phyloP scores from a whole-genome alignment of 1,140 invertebrate genomes.

The Drosophila bocki region DNA sequence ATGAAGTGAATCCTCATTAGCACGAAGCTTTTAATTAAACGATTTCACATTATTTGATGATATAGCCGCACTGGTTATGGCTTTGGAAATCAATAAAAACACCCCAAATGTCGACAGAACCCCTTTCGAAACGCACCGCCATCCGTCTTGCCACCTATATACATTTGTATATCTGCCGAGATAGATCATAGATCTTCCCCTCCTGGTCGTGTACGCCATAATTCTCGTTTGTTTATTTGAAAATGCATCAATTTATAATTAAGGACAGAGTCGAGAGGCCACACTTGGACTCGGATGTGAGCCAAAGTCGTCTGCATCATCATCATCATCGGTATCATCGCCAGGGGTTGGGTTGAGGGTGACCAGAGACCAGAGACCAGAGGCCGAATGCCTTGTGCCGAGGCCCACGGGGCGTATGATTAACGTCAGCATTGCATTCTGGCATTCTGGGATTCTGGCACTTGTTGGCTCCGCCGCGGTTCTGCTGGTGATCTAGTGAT shows the following conservation, averaged over 20 bases:
- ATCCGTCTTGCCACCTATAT: constrained; percentile 26
- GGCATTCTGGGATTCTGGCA: constrained; percentile 55
- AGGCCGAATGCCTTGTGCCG: constrained; percentile 9
- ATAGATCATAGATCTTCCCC: constrained; percentile 38
- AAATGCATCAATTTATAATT: constrained; percentile 79
- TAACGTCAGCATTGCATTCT: constrained; percentile 63
- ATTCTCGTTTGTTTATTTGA: constrained; percentile 63
- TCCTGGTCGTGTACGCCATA: constrained; percentile 29
- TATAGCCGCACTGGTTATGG: constrained; percentile 3
- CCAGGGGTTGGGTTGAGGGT: constrained; percentile 38
- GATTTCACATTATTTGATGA: constrained; percentile 23
- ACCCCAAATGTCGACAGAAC: constrained; percentile 4
- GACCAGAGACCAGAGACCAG: constrained; percentile 9
- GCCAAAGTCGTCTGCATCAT: constrained; percentile 72
- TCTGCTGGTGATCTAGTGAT: constrained; percentile 10
- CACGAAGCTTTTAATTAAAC: constrained; percentile 2
- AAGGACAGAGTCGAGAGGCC: constrained; percentile 72
- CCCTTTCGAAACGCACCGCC: constrained; percentile 23
- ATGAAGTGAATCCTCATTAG: constrained; percentile 9
- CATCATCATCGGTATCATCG: constrained; percentile 16
- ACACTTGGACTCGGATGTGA: constrained; percentile 37
- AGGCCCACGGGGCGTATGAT: constrained; percentile 76
- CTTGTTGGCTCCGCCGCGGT: constrained; percentile 65
- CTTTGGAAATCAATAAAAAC: constrained; percentile 33
- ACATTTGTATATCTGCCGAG: neutral